Evolutionary conservation across 2,113 vertebrate species (phyloP).

Genomic region (Ochotona princeps): DNA sequence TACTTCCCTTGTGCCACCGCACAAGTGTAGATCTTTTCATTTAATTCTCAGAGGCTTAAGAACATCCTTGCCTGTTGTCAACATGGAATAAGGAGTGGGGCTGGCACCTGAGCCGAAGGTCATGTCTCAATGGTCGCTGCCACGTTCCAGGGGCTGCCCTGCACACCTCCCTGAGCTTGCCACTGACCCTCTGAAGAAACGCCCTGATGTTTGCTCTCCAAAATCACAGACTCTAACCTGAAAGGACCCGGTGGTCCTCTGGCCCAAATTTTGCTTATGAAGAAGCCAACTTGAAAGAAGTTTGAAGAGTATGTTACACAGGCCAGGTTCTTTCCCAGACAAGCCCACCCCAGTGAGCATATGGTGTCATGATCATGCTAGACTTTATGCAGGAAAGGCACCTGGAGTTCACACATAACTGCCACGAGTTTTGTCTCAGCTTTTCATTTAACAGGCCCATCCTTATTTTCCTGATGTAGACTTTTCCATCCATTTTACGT

Average conservation of each 20-base stretch:
- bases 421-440: neutral
- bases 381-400: neutral
- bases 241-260: neutral
- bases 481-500: neutral
- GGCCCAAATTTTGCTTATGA: neutral
- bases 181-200: neutral
- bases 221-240: neutral
- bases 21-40: too few relatives aligned
- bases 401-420: neutral
- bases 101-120: neutral
- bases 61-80: neutral
- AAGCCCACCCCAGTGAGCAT: neutral
- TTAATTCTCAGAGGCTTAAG: neutral
- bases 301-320: neutral
- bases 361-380: neutral
- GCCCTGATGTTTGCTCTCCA: neutral
- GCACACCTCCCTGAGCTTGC: fast-evolving
- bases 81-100: neutral
- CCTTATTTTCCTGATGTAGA: neutral
- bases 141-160: neutral
- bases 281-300: neutral
- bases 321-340: neutral
- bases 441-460: neutral
- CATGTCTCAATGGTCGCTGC: too few relatives aligned
- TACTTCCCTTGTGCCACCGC: neutral